phyloP scores from a whole-genome alignment of 2,113 vertebrate species.

The Sebastes schlegelii region DNA sequence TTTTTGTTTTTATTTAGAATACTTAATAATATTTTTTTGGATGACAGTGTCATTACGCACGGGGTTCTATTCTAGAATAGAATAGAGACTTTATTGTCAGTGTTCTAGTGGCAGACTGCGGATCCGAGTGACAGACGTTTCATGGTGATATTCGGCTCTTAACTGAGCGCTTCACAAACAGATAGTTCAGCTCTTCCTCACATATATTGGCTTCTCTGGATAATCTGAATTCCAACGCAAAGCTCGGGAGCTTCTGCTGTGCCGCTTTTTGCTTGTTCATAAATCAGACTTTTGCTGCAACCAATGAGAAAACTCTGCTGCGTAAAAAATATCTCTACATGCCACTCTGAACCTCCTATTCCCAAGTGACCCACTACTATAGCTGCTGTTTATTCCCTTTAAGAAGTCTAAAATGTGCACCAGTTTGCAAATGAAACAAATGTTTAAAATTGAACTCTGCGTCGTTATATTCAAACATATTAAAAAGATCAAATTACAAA shows the following conservation, averaged over 20 bases:
- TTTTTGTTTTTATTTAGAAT: background rate
- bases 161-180: slow-evolving; percentile 43
- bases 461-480: background rate
- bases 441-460: background rate
- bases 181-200: slow-evolving; percentile 36
- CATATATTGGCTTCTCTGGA: slow-evolving; percentile 58
- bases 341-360: slow-evolving; percentile 53
- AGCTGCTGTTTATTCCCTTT: background rate
- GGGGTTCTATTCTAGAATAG: background rate
- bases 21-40: background rate
- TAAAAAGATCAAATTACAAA: slow-evolving; percentile 25
- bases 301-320: slow-evolving; percentile 52
- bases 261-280: slow-evolving; percentile 46
- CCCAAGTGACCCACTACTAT: slow-evolving; percentile 40
- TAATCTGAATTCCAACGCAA: slow-evolving; percentile 67
- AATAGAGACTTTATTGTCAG: no score
- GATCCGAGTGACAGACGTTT: slow-evolving; percentile 49
- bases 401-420: slow-evolving; percentile 33
- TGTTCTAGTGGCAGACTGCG: slow-evolving; percentile 33
- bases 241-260: slow-evolving; percentile 41
- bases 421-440: background rate
- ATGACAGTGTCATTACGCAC: slow-evolving; percentile 30
- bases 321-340: slow-evolving; percentile 62
- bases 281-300: slow-evolving; percentile 56
- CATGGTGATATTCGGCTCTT: slow-evolving; percentile 41